phyloP scores from a whole-genome alignment of 2,797 vertebrate genomes.

The Champsocephalus esox region DNA sequence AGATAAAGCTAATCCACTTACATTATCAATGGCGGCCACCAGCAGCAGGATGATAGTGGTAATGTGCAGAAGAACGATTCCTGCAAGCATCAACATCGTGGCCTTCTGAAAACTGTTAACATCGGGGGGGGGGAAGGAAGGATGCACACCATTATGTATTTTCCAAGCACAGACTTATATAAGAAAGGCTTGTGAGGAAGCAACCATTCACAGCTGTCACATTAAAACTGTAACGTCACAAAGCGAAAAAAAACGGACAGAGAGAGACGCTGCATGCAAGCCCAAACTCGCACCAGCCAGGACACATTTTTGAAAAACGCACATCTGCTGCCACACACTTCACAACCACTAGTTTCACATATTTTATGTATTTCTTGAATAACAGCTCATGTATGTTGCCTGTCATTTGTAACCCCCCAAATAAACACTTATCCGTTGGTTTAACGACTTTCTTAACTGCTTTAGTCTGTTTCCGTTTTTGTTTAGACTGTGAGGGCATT shows the following conservation, averaged over 20 bases:
- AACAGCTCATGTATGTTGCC: not conserved
- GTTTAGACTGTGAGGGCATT: slow-evolving; percentile 62
- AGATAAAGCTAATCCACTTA: slow-evolving; percentile 79
- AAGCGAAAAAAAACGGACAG: not conserved
- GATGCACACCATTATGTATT: slow-evolving; percentile 57
- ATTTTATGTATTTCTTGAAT: not conserved
- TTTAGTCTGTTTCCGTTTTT: slow-evolving; percentile 59
- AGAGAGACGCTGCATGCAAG: slow-evolving; percentile 41
- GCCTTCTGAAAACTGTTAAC: slow-evolving; percentile 62
- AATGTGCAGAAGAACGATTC: slow-evolving; percentile 92
- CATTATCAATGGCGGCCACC: slow-evolving; percentile 93
- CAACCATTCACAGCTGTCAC: slow-evolving; percentile 42
- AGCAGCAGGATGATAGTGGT: slow-evolving; percentile 92
- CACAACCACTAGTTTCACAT: not conserved
- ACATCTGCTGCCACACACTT: slow-evolving; percentile 46
- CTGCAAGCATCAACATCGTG: slow-evolving; percentile 93
- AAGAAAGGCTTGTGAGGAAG: slow-evolving; percentile 13
- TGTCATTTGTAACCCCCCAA: not conserved
- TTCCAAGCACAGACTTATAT: slow-evolving; percentile 22
- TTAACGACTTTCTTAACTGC: not conserved
- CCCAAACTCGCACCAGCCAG: slow-evolving; percentile 59
- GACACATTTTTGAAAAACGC: slow-evolving; percentile 25
- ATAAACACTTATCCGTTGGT: not conserved
- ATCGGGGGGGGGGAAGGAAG: slow-evolving; percentile 16
- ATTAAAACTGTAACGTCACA: slow-evolving; percentile 30